These are phyloP conservation scores for Oikopleura dioica DNA, from an alignment of 23 tunicate genomes.

Conservation along the genomic window DNA sequence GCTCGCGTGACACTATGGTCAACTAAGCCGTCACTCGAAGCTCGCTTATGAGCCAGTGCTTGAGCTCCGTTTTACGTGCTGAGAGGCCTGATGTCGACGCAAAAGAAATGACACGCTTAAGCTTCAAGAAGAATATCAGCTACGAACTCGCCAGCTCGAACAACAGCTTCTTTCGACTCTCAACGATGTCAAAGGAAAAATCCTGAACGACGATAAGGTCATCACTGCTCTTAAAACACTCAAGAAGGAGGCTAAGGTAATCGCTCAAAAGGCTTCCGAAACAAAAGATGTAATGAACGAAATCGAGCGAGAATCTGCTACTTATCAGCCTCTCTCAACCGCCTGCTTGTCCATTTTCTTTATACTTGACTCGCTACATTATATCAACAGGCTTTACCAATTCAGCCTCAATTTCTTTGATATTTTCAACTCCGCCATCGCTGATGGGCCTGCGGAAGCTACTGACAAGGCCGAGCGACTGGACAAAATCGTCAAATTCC, in stretches of 20 bases:
- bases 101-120: slow-evolving; percentile 69
- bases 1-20: slow-evolving; percentile 72
- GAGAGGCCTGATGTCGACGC: slow-evolving; percentile 93
- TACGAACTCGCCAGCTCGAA: slow-evolving; percentile 58
- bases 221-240: slow-evolving; percentile 85
- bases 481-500: not conserved
- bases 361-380: slow-evolving; percentile 58
- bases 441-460: not conserved
- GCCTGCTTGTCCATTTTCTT: slow-evolving; percentile 86
- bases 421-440: not conserved
- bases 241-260: slow-evolving; percentile 84
- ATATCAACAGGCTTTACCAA: slow-evolving; percentile 65
- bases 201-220: slow-evolving; percentile 78
- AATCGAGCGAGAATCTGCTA: slow-evolving; percentile 41
- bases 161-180: slow-evolving; percentile 58
- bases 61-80: slow-evolving; percentile 56
- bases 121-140: slow-evolving; percentile 84
- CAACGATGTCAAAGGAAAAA: slow-evolving; percentile 80
- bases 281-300: slow-evolving; percentile 86
- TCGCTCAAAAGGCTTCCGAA: slow-evolving; percentile 65
- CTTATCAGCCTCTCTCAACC: slow-evolving; percentile 58
- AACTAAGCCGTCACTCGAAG: slow-evolving; percentile 91
- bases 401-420: not conserved
- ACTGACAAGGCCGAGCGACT: not conserved
- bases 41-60: slow-evolving; percentile 64